Evolutionary conservation across 2,888 invertebrate genomes (phyloP).

Genomic region (Parnassius orleans): DNA sequence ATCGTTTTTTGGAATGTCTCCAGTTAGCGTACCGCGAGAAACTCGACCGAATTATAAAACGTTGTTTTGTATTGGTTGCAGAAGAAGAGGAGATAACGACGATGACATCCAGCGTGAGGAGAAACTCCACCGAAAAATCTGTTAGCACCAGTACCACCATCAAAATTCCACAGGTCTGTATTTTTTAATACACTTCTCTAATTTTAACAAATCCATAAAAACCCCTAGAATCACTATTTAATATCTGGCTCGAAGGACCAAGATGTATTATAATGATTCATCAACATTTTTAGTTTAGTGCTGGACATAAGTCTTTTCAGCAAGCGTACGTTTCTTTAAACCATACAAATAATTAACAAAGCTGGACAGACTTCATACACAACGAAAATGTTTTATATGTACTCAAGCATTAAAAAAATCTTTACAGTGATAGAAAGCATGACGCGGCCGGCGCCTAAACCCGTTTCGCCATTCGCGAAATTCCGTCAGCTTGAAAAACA

Average conservation of each 20-base stretch:
- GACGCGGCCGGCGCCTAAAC: slow-evolving; percentile 80
- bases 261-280: no score
- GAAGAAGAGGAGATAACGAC: slow-evolving; percentile 74
- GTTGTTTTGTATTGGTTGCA: slow-evolving; percentile 42
- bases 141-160: slow-evolving; percentile 81
- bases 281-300: no score
- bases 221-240: no score
- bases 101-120: slow-evolving; percentile 73
- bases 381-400: no score
- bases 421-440: slow-evolving; percentile 79
- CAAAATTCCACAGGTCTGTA: slow-evolving; percentile 80
- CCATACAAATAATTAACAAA: no score
- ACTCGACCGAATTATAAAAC: neutral
- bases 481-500: slow-evolving; percentile 95
- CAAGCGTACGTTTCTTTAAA: no score
- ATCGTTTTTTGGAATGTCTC: slow-evolving; percentile 60
- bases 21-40: slow-evolving; percentile 36
- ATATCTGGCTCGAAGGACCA: no score
- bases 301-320: no score
- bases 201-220: no score
- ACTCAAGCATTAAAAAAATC: neutral
- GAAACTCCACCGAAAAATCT: slow-evolving; percentile 78
- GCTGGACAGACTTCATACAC: no score
- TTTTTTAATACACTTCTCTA: no score
- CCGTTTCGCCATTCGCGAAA: slow-evolving; percentile 93